Evolutionary conservation across 2,797 vertebrate species (phyloP).

Genomic region (Paguma larvata): DNA sequence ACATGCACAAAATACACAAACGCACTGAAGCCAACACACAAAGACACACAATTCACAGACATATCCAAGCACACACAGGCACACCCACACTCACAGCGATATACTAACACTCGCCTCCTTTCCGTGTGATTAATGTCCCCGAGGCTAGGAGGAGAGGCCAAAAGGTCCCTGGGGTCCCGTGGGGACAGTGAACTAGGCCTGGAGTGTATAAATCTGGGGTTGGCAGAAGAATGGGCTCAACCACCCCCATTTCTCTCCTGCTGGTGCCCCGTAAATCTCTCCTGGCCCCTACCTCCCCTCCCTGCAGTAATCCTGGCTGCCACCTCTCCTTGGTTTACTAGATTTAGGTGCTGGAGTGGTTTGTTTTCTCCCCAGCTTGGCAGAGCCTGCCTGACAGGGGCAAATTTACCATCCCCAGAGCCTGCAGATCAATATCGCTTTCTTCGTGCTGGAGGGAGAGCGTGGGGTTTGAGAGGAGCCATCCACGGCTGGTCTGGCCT

Average conservation of each 20-base stretch:
- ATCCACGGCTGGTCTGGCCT: not conserved
- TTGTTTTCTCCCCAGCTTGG: not conserved
- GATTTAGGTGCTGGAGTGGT: slow-evolving; percentile 1
- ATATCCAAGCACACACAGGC: not conserved
- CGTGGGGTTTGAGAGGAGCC: not conserved
- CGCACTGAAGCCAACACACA: not conserved
- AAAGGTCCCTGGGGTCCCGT: not conserved
- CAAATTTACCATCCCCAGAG: not conserved
- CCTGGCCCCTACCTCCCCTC: fast-evolving
- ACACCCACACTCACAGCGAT: not conserved
- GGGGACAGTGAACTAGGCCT: not conserved
- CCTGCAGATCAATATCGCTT: not conserved
- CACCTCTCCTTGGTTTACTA: not conserved
- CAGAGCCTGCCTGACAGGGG: not conserved
- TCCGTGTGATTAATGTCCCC: not conserved
- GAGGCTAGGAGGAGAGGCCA: not conserved
- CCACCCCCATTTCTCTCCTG: not conserved
- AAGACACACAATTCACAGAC: not conserved
- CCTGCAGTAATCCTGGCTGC: fast-evolving
- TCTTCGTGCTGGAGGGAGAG: not conserved
- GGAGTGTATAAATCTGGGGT: not conserved
- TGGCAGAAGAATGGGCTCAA: not conserved
- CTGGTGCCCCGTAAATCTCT: not conserved
- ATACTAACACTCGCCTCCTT: fast-evolving
- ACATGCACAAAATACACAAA: not conserved